Evolutionary conservation across 2,113 vertebrate genomes (phyloP).

Genomic region (Oreotragus oreotragus): DNA sequence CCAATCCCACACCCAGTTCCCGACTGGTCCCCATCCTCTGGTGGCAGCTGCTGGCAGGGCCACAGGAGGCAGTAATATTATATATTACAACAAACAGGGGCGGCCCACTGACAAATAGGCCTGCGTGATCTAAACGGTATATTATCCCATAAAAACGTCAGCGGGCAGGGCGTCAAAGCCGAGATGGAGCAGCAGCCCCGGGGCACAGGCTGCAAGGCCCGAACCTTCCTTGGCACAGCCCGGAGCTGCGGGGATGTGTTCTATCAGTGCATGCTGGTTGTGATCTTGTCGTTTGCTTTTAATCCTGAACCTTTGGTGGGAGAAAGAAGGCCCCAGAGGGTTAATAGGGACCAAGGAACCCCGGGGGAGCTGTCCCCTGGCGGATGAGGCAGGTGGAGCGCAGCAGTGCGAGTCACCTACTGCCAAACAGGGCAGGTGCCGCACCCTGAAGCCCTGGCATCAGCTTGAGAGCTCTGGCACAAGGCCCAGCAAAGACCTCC

Average conservation of each 20-base stretch:
- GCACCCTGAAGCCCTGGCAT: background rate
- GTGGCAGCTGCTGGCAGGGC: background rate
- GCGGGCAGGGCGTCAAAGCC: constrained; percentile 11
- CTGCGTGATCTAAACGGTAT: background rate
- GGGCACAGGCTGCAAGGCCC: background rate
- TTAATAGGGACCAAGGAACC: background rate
- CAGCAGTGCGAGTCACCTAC: background rate
- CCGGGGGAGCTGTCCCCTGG: background rate
- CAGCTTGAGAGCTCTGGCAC: background rate
- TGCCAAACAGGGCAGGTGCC: background rate
- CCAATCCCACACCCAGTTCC: background rate
- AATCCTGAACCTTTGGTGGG: background rate
- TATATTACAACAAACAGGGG: background rate
- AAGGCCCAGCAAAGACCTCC: background rate
- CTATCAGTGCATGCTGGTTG: background rate
- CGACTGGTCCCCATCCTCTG: background rate
- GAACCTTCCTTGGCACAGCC: background rate
- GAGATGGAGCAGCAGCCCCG: accelerated
- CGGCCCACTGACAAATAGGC: constrained; percentile 54
- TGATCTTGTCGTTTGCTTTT: background rate
- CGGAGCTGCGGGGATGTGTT: accelerated
- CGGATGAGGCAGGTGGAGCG: background rate
- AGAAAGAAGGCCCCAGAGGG: background rate
- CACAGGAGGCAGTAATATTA: background rate
- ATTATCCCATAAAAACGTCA: constrained; percentile 68